Evolutionary conservation across 92 coral and sea anemone species (phyloP), one percentile per base, ranked within the genome.

Genomic region (Desmophyllum pertusum): DNA sequence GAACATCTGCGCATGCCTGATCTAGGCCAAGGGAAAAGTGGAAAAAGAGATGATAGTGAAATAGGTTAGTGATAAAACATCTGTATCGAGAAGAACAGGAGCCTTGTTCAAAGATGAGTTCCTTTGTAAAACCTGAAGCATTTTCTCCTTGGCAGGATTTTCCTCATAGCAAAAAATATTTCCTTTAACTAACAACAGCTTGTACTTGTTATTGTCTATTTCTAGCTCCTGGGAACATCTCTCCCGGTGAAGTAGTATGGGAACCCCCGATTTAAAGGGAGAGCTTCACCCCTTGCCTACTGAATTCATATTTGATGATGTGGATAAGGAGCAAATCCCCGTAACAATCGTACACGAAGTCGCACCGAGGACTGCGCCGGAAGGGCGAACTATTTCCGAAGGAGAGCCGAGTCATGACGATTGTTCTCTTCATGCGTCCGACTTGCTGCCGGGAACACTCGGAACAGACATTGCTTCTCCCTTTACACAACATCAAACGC

Each of bases 351-450:
- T 29, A 2, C 30, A 38, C 55, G 29, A 50, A 37, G 76, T 25
- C 25, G 40, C 35, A 43, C 42, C 64, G 41, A 50, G 18, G n/a
- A 67, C 65, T 17, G 62, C 73, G n/a, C n/a, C 13, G 15, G 55
- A 50, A 50, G 55, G 2, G 55, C 75, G 72, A 42, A 11, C 25
- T 57, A 61, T 29, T 36, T 64, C 78, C 70, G 45, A 73, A 25
- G 84, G 62, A 69, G 85, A 39, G 53, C 77, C 23, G 75, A 84
- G 57, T 50, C 73, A 35, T 41, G 64, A 62, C 57, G 87, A 76
- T 38, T 92, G 98, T 18, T 94, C 98, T n/a, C 88, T 94, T 55
- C 98, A 94, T 62, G 86, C 88, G n/a, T 94, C 98, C 41, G 95
- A 94, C 82, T 85, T 91, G 41, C 72, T 84, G 4, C 90, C 87